Evolutionary conservation across 2,797 vertebrate genomes (phyloP), one percentile per base, ranked within the genome.

Genomic region (Tragopan temminckii): DNA sequence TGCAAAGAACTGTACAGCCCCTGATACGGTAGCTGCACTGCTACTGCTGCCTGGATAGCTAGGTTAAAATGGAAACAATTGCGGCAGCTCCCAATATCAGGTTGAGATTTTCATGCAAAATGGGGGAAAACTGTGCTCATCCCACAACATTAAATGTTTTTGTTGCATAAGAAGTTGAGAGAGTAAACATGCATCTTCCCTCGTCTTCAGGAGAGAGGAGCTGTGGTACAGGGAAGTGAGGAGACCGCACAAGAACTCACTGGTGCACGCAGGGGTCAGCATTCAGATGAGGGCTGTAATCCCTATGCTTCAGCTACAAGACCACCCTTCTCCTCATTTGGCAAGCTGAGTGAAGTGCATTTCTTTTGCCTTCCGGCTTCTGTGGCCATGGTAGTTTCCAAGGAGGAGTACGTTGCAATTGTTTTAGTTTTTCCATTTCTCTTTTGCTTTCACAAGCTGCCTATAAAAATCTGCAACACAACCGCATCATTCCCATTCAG

Each of bases 401-500:
- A 85, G 53, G 5, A 45, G 55, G 31, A 85, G 63, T 36, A 46
- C 43, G 75, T 59, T 87, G 71, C 89, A 93, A 43, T 53, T 74
- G 61, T 43, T 96, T 24, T 77, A 84, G 31, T 72, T 85, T 93
- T 93, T 94, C 90, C 79, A 91, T 90, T 92, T 95, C 71, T 94
- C 55, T 80, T 92, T 80, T 85, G 93, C 78, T 93, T 89, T 90
- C 89, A 90, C 71, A 62, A 78, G 72, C 36, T 75, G 79, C 38
- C 63, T 72, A 25, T 58, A 79, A 89, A 92, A 80, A 69, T 48
- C 68, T 80, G 69, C 81, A 88, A 36, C 1, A 8, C 17, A 52
- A 20, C 29, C 55, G 63, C 31, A 88, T 2, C 3, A 15, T 72
- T 59, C 63, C 33, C 9, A 1, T 66, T 59, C 79, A 33, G 48